Evolutionary conservation across 2,797 vertebrate genomes (phyloP), one percentile per base, ranked within the genome.

Genomic region (Podarcis lilfordi): DNA sequence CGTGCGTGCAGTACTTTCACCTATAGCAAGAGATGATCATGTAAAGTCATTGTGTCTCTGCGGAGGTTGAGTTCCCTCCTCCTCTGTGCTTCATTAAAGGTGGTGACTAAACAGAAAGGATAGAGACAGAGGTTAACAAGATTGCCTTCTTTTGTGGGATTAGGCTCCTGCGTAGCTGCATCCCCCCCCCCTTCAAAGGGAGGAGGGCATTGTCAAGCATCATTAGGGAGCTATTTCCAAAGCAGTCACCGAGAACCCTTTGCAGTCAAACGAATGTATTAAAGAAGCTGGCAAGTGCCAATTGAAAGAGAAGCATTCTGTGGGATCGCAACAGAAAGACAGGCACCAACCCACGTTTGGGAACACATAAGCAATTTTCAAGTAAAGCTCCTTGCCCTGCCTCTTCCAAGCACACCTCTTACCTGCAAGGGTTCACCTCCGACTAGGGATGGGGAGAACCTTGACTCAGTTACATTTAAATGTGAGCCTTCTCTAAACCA

Each of bases 61-160:
- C 91, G 89, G 91, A 90, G 27, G 93, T 93, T 93, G 91, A 17
- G 50, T 55, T 68, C 77, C 50, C 50, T 10, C 17, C 93, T 89
- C 92, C 93, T 93, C 90, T 90, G 90, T 94, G 93, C 92, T 96
- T 96, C 95, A 95, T 96, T 96, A 96, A 95, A 94, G 93, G 90
- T 95, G 91, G 94, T 89, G 92, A 95, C 94, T 95, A 91, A 90
- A 92, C 91, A 94, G 92, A 93, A 94, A 93, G 89, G 91, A 95
- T 72, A 40, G 90, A 92, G 90, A 87, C 86, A 40, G 93, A 94
- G 94, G 94, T 95, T 94, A 96, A 96, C 94, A 93, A 95, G 93
- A 94, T 94, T 94, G 93, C 91, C 91, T 93, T 87, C 95, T 95
- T 94, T 96, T 92, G 93, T 91, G 88, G 92, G 94, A 96, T 96